A percentile compares a stretch with the other conserved stretches of the same genome.
These are phyloP conservation scores for Capromys pilorides DNA, from an alignment of 2,797 vertebrate species.

Conservation along the genomic window DNA sequence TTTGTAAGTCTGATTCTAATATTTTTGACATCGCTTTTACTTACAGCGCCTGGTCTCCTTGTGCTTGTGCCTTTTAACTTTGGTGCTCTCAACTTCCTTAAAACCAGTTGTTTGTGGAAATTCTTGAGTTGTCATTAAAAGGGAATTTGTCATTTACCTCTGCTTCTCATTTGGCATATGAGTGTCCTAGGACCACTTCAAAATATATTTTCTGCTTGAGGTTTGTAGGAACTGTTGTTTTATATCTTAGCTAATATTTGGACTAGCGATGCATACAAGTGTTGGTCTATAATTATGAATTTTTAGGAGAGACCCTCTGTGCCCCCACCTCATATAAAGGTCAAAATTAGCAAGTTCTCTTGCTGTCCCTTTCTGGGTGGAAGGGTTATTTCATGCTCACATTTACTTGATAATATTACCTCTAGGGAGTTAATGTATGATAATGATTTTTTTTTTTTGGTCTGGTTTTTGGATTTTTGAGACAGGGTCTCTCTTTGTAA, in stretches of 20 bases:
- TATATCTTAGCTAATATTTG: background rate
- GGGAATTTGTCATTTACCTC: background rate
- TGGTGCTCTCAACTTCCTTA: background rate
- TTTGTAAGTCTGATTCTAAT: too few relatives aligned
- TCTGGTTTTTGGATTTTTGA: background rate
- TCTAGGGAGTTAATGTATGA: background rate
- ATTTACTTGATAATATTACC: background rate
- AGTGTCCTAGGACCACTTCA: background rate
- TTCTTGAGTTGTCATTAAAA: background rate
- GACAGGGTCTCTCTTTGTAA: background rate
- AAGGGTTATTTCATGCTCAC: background rate
- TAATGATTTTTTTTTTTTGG: background rate
- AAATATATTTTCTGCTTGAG: background rate
- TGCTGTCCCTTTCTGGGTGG: background rate
- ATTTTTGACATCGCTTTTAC: background rate
- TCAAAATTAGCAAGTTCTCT: background rate
- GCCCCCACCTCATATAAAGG: background rate
- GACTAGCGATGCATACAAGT: background rate
- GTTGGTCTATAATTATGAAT: background rate
- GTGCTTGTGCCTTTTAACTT: conserved; percentile 8
- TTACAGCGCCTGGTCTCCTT: background rate
- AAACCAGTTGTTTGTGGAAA: background rate
- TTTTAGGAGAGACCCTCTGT: background rate
- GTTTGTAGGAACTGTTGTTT: background rate
- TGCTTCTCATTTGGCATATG: background rate